phyloP scores from a whole-genome alignment of 35 echinoderm and acorn worm genomes.

The Patiria miniata region DNA sequence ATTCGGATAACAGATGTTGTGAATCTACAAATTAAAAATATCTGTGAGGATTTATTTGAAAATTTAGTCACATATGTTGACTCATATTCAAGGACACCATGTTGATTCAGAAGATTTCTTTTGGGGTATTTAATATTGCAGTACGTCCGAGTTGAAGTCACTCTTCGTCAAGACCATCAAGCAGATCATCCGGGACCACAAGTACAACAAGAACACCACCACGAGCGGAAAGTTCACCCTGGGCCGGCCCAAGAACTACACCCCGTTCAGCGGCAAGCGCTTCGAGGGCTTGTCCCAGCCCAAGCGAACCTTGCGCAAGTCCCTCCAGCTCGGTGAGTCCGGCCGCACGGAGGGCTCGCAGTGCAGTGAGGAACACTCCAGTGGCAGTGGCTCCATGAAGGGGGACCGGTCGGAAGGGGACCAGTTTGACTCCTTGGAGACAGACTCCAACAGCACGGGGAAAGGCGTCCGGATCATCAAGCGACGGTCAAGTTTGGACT shows the following conservation, averaged over 20 bases:
- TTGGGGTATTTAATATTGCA: slow-evolving; percentile 27
- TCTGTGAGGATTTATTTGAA: no score
- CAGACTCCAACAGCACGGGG: slow-evolving; percentile 81
- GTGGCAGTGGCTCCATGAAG: slow-evolving; percentile 70
- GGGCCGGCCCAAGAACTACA: slow-evolving; percentile 43
- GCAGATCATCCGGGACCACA: slow-evolving; percentile 65
- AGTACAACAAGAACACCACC: slow-evolving; percentile 62
- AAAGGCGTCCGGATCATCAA: not conserved
- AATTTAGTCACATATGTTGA: no score
- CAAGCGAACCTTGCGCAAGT: slow-evolving; percentile 74
- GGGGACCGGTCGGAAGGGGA: slow-evolving; percentile 52
- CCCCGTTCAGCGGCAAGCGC: slow-evolving; percentile 73
- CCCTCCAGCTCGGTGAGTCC: slow-evolving; percentile 33
- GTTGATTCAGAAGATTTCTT: no score
- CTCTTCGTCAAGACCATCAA: slow-evolving; percentile 75
- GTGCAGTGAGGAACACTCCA: slow-evolving; percentile 77
- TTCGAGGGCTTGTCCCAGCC: slow-evolving; percentile 52
- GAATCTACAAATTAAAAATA: no score
- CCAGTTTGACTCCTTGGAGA: slow-evolving; percentile 48
- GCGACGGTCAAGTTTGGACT: not conserved
- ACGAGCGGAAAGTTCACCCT: slow-evolving; percentile 36
- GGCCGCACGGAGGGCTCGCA: slow-evolving; percentile 71
- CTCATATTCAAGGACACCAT: no score
- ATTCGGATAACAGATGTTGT: no score
- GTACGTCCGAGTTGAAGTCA: slow-evolving; percentile 67